These are phyloP conservation scores for Cylloceria caligata DNA, from an alignment of 2,888 invertebrate genomes.

Conservation along the genomic window DNA sequence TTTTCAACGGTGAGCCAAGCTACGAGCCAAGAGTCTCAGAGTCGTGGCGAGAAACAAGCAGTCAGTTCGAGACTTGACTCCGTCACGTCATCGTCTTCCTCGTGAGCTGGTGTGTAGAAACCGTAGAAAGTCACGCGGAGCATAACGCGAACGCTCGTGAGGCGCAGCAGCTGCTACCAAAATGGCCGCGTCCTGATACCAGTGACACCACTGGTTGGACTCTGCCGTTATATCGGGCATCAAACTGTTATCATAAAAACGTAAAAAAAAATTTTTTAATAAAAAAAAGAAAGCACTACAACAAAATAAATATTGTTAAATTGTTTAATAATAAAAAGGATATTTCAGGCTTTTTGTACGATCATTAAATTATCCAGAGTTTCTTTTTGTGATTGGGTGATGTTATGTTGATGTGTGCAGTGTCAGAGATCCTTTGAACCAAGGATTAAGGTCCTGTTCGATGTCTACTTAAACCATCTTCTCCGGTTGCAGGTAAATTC, in stretches of 20 bases:
- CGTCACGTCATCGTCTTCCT: constrained; percentile 70
- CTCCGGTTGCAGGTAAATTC: constrained; percentile 37
- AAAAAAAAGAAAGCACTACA: neutral
- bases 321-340: neutral
- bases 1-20: constrained; percentile 61
- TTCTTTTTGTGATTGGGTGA: constrained; percentile 35
- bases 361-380: constrained; percentile 1
- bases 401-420: constrained; percentile 35
- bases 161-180: constrained; percentile 76
- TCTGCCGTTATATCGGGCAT: constrained; percentile 56
- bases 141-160: constrained; percentile 57
- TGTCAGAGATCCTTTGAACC: constrained; percentile 34
- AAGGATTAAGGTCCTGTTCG: constrained; percentile 50
- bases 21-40: constrained; percentile 49
- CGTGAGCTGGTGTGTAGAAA: constrained; percentile 45
- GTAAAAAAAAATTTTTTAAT: neutral
- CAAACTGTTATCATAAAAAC: no score
- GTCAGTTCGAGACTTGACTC: constrained; percentile 70
- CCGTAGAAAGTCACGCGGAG: constrained; percentile 58
- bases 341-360: neutral
- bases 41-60: constrained; percentile 53
- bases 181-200: constrained; percentile 78
- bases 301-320: no score
- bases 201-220: constrained; percentile 58
- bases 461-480: neutral